A percentile compares a stretch with the other conserved stretches of the same genome.
Evolutionary conservation across 2,113 vertebrate genomes (phyloP).

Genomic region (Halcyon senegalensis): DNA sequence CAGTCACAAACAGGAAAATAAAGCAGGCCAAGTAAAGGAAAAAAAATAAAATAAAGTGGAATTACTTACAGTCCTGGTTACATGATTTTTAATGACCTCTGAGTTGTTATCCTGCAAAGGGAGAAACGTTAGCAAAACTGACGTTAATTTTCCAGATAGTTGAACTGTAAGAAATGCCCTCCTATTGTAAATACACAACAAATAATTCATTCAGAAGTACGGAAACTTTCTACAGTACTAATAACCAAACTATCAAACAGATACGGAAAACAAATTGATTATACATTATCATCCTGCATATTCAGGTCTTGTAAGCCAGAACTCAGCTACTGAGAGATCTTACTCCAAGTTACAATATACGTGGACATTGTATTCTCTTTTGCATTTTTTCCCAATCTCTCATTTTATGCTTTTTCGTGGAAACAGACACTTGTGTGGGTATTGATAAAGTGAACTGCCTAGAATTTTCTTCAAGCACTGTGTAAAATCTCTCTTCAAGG

Average conservation of each 20-base stretch:
- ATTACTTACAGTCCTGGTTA: slow-evolving; percentile 33
- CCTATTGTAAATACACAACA: background rate
- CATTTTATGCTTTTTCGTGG: background rate
- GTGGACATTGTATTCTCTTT: background rate
- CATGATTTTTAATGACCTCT: slow-evolving; percentile 19
- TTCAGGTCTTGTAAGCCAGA: background rate
- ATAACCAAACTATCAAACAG: background rate
- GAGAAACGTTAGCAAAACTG: background rate
- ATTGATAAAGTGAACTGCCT: background rate
- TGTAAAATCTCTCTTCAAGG: background rate
- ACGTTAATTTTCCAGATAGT: background rate
- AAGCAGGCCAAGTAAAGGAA: background rate
- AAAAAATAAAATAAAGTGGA: background rate
- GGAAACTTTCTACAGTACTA: background rate
- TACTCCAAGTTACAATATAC: background rate
- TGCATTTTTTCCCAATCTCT: background rate
- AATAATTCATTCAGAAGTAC: background rate
- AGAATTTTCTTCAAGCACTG: background rate
- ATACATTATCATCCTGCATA: background rate
- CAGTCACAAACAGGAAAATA: background rate
- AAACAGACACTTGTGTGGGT: background rate
- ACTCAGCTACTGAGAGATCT: background rate
- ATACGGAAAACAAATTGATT: background rate
- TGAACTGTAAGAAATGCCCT: background rate
- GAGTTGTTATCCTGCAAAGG: slow-evolving; percentile 13